Percentiles rank a stretch among this genome's conserved stretches.
Conservation (phyloP, 2,797 vertebrate genomes). For the Argentina silus region DNA sequence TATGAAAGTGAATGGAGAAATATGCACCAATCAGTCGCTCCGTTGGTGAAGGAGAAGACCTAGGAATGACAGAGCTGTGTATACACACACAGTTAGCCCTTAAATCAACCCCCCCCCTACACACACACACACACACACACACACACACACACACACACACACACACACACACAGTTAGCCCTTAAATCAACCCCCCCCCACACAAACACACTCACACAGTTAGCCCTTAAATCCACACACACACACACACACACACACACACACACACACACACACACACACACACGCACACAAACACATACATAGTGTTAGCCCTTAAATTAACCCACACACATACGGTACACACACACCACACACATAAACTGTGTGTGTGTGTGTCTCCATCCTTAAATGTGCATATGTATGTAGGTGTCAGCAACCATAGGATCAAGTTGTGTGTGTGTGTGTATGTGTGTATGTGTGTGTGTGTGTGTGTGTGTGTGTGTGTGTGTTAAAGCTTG, state of each 20-base stretch:
- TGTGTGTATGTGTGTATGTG: neutral
- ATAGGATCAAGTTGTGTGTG: neutral
- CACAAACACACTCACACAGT: too few species aligned
- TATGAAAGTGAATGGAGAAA: constrained; percentile 27
- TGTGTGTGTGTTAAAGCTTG: constrained; percentile 24
- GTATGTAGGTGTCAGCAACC: neutral
- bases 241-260: neutral
- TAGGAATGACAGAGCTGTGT: constrained; percentile 6
- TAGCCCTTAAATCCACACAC: too few species aligned
- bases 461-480: constrained; percentile 9
- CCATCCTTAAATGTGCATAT: neutral
- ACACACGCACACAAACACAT: too few species aligned
- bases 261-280: constrained; percentile 6
- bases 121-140: neutral
- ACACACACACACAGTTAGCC: neutral
- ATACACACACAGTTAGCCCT: neutral
- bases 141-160: neutral
- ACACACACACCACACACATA: constrained; percentile 1
- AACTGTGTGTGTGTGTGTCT: neutral
- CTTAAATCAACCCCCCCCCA: neutral
- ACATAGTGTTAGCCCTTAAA: neutral
- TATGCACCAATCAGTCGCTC: constrained; percentile 28
- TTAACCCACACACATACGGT: neutral
- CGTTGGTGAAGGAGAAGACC: constrained; percentile 22
- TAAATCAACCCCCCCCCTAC: neutral